Conservation (phyloP, 2,797 vertebrate species). For the Chiropotes sagulatus region DNA sequence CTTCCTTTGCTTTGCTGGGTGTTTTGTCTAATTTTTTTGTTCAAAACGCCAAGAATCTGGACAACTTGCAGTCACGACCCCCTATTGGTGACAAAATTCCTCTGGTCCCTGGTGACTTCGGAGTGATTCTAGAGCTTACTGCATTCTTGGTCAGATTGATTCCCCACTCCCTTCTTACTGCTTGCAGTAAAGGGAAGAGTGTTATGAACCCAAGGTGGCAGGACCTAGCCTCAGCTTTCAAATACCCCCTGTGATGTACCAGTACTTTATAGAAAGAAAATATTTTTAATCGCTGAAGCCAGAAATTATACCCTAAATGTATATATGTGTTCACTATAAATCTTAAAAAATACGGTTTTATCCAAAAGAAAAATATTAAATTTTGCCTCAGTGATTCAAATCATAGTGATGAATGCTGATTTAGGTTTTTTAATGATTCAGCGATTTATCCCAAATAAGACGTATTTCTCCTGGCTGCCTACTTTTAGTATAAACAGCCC, state of each 20-base stretch:
- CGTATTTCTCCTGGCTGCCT: not conserved
- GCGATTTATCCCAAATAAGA: slow-evolving; percentile 22
- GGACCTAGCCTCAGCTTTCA: not conserved
- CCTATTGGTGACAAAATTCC: not conserved
- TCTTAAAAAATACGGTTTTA: not conserved
- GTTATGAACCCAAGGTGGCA: not conserved
- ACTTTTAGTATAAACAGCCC: not conserved
- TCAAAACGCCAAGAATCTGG: not conserved
- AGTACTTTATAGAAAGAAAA: not conserved
- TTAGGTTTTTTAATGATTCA: not conserved
- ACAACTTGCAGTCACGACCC: not conserved
- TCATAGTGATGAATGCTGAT: not conserved
- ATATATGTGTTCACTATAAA: not conserved
- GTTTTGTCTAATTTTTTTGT: not conserved
- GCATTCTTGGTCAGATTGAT: not conserved
- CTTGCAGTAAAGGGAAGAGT: not conserved
- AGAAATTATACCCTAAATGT: not conserved
- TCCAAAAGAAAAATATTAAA: slow-evolving; percentile 27
- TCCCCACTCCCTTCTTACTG: not conserved
- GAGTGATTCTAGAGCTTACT: not conserved
- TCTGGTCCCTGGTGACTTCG: not conserved
- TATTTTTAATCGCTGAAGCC: not conserved
- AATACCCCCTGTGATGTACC: not conserved
- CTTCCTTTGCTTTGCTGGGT: not conserved
- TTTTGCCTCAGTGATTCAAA: slow-evolving; percentile 2